Evolutionary conservation across 1,140 invertebrate genomes (phyloP).

Genomic region (Probaryconus sp.): DNA sequence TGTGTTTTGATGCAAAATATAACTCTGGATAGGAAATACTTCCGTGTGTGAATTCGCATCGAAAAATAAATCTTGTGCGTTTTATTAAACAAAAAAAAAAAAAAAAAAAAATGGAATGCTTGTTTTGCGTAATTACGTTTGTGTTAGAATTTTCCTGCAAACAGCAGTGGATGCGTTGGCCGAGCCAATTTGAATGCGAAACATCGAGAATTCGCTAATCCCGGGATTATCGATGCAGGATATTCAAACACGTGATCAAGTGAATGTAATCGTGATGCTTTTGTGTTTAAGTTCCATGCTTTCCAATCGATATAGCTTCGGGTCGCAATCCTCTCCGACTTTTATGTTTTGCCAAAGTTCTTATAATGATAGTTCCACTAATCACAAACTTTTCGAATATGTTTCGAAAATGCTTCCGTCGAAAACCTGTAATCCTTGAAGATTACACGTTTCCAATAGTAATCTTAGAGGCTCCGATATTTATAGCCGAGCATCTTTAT

Average conservation of each 20-base stretch:
- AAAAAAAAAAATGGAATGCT: neutral
- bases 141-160: conserved; percentile 24
- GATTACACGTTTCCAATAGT: conserved; percentile 24
- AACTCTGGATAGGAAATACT: conserved; percentile 4
- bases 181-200: conserved; percentile 59
- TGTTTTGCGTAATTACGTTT: conserved; percentile 10
- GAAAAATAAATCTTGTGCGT: conserved; percentile 14
- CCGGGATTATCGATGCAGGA: conserved; percentile 55
- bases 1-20: conserved; percentile 7
- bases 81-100: too few species aligned
- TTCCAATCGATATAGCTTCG: conserved; percentile 43
- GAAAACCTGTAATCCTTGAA: conserved; percentile 22
- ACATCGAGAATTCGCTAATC: conserved; percentile 57
- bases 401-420: conserved; percentile 14
- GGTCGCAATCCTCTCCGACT: conserved; percentile 27
- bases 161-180: conserved; percentile 48
- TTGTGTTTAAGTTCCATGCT: conserved; percentile 49
- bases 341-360: conserved; percentile 40
- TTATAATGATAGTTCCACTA: conserved; percentile 27
- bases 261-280: conserved; percentile 65
- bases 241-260: conserved; percentile 55
- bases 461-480: conserved; percentile 23
- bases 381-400: conserved; percentile 44
- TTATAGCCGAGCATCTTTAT: conserved; percentile 4
- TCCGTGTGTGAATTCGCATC: neutral